Evolutionary conservation across 2,113 vertebrate species (phyloP).

Genomic region (Rhinoptilus africanus): DNA sequence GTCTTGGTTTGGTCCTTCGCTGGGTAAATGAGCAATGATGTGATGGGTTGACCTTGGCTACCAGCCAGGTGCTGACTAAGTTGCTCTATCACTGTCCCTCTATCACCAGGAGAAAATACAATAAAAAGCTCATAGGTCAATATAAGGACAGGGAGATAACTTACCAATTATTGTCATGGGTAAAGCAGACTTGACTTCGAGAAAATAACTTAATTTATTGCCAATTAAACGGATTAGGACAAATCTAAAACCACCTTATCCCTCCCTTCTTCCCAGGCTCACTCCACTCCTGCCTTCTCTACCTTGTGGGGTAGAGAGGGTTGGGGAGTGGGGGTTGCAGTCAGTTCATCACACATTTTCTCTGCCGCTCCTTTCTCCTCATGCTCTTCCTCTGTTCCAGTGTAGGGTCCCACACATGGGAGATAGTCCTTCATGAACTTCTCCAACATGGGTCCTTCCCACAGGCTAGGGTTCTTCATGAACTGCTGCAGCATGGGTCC

Average conservation of each 20-base stretch:
- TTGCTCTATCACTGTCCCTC: background rate
- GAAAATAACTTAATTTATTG: background rate
- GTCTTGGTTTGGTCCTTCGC: background rate
- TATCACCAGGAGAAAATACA: background rate
- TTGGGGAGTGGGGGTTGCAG: background rate
- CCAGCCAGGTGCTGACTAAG: background rate
- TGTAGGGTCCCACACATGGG: rapidly evolving
- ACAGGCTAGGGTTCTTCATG: background rate
- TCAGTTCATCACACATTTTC: background rate
- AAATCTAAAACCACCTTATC: background rate
- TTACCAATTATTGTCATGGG: background rate
- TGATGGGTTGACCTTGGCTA: background rate
- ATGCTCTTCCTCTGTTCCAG: background rate
- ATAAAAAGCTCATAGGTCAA: background rate
- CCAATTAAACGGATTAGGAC: background rate
- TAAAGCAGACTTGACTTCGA: background rate
- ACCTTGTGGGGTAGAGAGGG: rapidly evolving
- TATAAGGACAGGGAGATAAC: background rate
- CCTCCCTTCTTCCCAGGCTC: background rate
- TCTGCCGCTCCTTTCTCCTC: background rate
- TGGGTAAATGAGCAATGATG: background rate
- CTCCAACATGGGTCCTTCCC: background rate
- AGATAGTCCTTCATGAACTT: background rate
- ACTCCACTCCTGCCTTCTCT: background rate
- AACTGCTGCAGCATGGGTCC: background rate